Evolutionary conservation across 2,888 invertebrate species (phyloP).

Genomic region (Drosophila niveifrons): DNA sequence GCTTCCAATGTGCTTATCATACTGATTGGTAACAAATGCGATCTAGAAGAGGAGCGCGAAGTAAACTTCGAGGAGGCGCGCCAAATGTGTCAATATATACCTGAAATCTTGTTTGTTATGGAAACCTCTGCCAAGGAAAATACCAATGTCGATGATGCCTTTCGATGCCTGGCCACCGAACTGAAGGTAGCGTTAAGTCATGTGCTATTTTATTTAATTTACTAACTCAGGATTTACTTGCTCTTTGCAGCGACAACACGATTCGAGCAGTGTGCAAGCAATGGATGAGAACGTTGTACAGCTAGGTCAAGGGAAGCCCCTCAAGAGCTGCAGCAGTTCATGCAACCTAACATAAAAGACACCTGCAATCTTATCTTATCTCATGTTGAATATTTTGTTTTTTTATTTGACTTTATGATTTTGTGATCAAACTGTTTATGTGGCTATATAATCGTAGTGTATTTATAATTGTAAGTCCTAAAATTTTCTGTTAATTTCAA

Average conservation of each 20-base stretch:
- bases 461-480: slow-evolving; percentile 56
- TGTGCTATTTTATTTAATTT: not conserved
- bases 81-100: slow-evolving; percentile 93
- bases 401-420: slow-evolving; percentile 45
- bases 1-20: slow-evolving; percentile 96
- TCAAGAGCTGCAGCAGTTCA: slow-evolving; percentile 89
- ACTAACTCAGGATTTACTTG: not conserved
- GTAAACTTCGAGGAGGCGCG: slow-evolving; percentile 95
- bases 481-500: slow-evolving; percentile 55
- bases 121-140: slow-evolving; percentile 97
- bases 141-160: slow-evolving; percentile 95
- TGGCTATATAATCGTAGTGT: slow-evolving; percentile 75
- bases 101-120: slow-evolving; percentile 94
- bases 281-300: slow-evolving; percentile 89
- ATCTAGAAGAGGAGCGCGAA: slow-evolving; percentile 92
- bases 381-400: slow-evolving; percentile 14
- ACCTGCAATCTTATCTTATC: slow-evolving; percentile 13
- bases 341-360: slow-evolving; percentile 84
- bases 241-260: slow-evolving; percentile 89
- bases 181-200: slow-evolving; percentile 88
- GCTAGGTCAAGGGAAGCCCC: slow-evolving; percentile 89
- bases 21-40: slow-evolving; percentile 97
- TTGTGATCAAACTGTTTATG: slow-evolving; percentile 72
- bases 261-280: slow-evolving; percentile 88
- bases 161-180: slow-evolving; percentile 94